These are phyloP conservation scores for Rutilus rutilus DNA, from an alignment of 2,113 vertebrate genomes.

Conservation along the genomic window DNA sequence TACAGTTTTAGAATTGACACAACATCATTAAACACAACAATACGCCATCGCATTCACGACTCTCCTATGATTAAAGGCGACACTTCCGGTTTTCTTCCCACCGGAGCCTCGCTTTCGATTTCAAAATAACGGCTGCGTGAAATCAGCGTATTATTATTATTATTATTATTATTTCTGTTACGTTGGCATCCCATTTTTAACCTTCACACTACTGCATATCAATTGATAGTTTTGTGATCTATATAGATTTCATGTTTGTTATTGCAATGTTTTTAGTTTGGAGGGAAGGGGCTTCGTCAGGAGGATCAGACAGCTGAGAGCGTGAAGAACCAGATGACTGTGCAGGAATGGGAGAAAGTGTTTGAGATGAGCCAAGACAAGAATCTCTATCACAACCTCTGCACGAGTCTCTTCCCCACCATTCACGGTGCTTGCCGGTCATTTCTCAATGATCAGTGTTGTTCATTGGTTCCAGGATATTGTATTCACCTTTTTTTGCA, in stretches of 20 bases:
- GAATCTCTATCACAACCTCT: constrained; percentile 73
- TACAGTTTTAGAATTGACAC: too few relatives aligned
- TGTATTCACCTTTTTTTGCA: neutral
- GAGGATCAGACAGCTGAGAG: constrained; percentile 69
- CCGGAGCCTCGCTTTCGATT: too few relatives aligned
- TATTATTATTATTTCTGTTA: too few relatives aligned
- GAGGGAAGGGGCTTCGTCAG: constrained; percentile 64
- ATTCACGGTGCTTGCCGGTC: constrained; percentile 62
- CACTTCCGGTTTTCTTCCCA: too few relatives aligned
- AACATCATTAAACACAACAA: too few relatives aligned
- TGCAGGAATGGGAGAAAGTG: constrained; percentile 72
- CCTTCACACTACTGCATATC: neutral
- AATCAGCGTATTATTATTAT: too few relatives aligned
- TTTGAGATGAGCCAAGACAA: constrained; percentile 73
- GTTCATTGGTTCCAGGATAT: neutral
- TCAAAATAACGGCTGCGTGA: too few relatives aligned
- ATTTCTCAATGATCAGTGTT: neutral
- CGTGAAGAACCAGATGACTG: constrained; percentile 71
- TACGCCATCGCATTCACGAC: too few relatives aligned
- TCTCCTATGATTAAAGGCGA: too few relatives aligned
- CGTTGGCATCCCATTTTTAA: neutral
- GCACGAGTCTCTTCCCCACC: constrained; percentile 70
- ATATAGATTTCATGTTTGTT: neutral
- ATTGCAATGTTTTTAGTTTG: constrained; percentile 57
- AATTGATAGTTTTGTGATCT: neutral